These are phyloP conservation scores for Standfussiana lucernea DNA, from an alignment of 2,888 invertebrate genomes.

Conservation along the genomic window DNA sequence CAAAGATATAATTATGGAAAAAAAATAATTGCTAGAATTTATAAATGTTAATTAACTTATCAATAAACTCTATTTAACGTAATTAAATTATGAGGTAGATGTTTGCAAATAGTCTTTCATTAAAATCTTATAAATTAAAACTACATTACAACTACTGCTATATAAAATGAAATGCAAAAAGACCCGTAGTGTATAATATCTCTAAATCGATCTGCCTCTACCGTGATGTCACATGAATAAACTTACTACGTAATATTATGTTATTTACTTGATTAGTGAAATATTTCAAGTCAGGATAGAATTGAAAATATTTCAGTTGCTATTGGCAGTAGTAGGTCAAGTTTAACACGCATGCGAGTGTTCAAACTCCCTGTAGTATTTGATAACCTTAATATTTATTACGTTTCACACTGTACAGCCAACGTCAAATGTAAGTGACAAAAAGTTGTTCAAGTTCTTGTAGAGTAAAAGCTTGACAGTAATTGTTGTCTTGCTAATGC, in stretches of 20 bases:
- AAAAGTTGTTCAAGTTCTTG: not conserved
- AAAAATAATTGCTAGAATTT: constrained; percentile 85
- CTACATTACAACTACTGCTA: constrained; percentile 77
- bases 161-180: constrained; percentile 78
- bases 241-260: constrained; percentile 44
- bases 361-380: constrained; percentile 22
- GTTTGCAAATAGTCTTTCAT: constrained; percentile 89
- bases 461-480: not conserved
- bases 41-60: constrained; percentile 88
- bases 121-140: constrained; percentile 83
- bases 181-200: constrained; percentile 78
- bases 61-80: constrained; percentile 87
- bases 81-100: constrained; percentile 90
- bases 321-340: constrained; percentile 23
- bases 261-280: constrained; percentile 21
- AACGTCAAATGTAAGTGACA: constrained; percentile 23
- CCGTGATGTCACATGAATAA: constrained; percentile 55
- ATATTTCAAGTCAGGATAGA: constrained; percentile 14
- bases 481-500: not conserved
- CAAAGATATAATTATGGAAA: constrained; percentile 78
- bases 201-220: constrained; percentile 63
- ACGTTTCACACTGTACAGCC: constrained; percentile 21
- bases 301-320: constrained; percentile 29
- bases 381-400: constrained; percentile 40
- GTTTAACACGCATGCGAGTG: constrained; percentile 41